Evolutionary conservation across 1,140 invertebrate species (phyloP).

Genomic region (Neodiprion fabricii): DNA sequence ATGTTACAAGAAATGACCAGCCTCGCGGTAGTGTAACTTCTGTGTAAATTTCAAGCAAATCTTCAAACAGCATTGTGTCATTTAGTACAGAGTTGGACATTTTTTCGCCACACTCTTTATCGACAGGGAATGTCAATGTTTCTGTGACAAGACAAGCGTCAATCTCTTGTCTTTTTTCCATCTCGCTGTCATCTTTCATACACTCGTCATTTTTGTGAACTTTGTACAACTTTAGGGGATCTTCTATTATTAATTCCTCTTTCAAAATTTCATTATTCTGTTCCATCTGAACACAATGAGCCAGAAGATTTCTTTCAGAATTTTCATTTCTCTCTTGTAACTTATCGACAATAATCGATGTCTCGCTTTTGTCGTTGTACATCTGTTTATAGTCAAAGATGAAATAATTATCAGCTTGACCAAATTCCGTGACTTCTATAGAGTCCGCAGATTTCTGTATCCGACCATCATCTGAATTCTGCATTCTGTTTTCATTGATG

Average conservation of each 20-base stretch:
- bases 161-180: background rate
- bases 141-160: background rate
- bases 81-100: background rate
- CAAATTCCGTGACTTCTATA: background rate
- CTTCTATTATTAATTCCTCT: background rate
- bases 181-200: background rate
- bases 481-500: background rate
- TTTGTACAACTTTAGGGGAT: background rate
- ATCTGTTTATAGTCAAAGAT: background rate
- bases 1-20: slow-evolving; percentile 50
- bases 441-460: background rate
- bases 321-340: background rate
- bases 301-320: background rate
- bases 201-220: background rate
- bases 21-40: slow-evolving; percentile 49
- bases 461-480: background rate
- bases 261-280: background rate
- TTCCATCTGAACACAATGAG: background rate
- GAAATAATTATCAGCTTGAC: background rate
- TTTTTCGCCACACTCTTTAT: too few relatives aligned
- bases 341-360: background rate
- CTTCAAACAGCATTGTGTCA: slow-evolving; percentile 50
- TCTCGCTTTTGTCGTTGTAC: background rate
- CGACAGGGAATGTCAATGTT: too few relatives aligned
- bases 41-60: slow-evolving; percentile 51